phyloP scores from a whole-genome alignment of 1,140 invertebrate species.

The Lutraria rhynchaena region DNA sequence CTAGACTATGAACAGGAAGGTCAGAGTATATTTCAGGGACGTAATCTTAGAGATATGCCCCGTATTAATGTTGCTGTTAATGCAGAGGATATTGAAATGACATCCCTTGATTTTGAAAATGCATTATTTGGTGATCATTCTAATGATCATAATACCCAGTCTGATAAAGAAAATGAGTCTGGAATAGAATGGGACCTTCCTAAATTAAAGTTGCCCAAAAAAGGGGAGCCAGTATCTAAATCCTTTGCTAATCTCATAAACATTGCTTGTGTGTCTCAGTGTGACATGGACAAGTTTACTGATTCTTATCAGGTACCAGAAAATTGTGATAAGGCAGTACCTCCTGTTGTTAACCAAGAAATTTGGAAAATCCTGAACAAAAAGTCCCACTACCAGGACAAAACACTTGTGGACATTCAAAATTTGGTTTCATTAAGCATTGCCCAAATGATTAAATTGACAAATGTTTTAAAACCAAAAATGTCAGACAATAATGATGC shows the following conservation, averaged over 20 bases:
- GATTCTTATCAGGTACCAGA: constrained; percentile 1
- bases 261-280: constrained; percentile 6
- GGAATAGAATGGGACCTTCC: constrained; percentile 21
- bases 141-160: too few species aligned
- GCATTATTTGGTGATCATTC: constrained; percentile 2
- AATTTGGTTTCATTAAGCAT: constrained; percentile 1
- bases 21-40: too few species aligned
- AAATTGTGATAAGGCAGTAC: constrained; percentile 14
- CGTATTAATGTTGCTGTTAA: too few species aligned
- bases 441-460: constrained; percentile 11
- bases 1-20: too few species aligned
- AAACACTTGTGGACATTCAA: constrained; percentile 23
- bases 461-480: too few species aligned
- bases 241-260: constrained; percentile 41
- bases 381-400: constrained; percentile 1
- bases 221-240: constrained; percentile 1
- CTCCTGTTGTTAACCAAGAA: constrained; percentile 33
- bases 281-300: constrained; percentile 7
- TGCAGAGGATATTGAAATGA: too few species aligned
- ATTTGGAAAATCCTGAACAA: constrained; percentile 34
- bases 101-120: too few species aligned
- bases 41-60: too few species aligned
- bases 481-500: too few species aligned
- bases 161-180: too few species aligned
- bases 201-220: constrained; percentile 11